Evolutionary conservation across 1,140 invertebrate genomes (phyloP), one percentile per base, ranked within the genome.

Genomic region (Asbolus verrucosus): DNA sequence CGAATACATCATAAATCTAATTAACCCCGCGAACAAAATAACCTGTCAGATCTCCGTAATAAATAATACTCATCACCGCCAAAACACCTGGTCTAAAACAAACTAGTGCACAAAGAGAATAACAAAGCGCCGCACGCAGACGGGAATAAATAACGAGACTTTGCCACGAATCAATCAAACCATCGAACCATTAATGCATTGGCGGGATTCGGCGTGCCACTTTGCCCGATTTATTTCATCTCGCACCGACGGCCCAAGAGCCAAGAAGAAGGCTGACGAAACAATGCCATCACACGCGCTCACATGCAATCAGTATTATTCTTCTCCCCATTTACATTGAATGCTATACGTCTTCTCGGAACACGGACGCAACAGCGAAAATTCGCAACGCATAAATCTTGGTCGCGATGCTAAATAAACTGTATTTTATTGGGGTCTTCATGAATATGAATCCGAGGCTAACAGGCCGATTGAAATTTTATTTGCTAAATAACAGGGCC

Each of bases 1-100:
- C 67, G 70, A 70, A 76, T 71, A 69, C 76, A 77, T 77, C 76
- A 78, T 78, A 78, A 78, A 78, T 78, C 77, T 78, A 78, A 78
- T 78, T 78, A 77, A 76, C 77, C 75, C 73, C 69, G 72, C 65
- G 73, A 76, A 74, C 76, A 71, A 76, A 78, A 77, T 78, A 76
- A 78, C 76, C 76, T 78, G 77, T 78, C 77, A 76, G 75, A 71
- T 74, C 54, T 65, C 54, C 33, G 54, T 70, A 73, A 75, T 75
- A 74, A 74, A 75, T 75, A 74, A 75, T 74, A 61, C 65, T 69
- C 72, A 71, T 75, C 74, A 67, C 67, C 69, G 69, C 33, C 60
- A 60, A 71, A 73, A 67, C 69, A 71, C 72, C 70, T 71, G 72
- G 69, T 69, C 66, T 71, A 71, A 71, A 71, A 71, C 69, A 70